Conservation (phyloP, 2,888 invertebrate species). For the Cephus pygmeus region DNA sequence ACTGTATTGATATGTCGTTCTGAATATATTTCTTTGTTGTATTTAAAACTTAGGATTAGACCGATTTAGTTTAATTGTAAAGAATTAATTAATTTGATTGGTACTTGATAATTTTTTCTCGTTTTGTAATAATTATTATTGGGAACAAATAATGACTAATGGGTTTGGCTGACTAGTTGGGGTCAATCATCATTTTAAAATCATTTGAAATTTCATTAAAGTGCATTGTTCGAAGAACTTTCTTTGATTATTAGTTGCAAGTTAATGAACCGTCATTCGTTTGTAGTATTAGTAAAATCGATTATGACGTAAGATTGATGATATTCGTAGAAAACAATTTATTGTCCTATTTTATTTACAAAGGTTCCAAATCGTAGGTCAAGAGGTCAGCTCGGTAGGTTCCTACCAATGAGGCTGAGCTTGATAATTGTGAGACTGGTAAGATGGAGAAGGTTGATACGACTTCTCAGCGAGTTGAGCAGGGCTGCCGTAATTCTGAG, state of each 20-base stretch:
- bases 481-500: constrained; percentile 33
- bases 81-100: not conserved
- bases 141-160: not conserved
- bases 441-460: constrained; percentile 43
- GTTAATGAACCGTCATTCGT: not conserved
- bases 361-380: constrained; percentile 15
- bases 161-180: not conserved
- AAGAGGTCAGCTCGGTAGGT: constrained; percentile 37
- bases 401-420: constrained; percentile 46
- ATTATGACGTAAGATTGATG: not conserved
- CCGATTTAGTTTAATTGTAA: not conserved
- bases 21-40: not conserved
- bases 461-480: constrained; percentile 32
- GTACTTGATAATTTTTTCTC: not conserved
- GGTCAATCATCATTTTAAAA: not conserved
- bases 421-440: constrained; percentile 53
- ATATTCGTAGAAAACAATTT: constrained; percentile 47
- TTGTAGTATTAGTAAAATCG: not conserved
- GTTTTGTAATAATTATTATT: not conserved
- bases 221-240: not conserved
- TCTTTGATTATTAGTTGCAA: not conserved
- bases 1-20: not conserved
- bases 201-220: not conserved
- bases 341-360: constrained; percentile 65
- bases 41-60: not conserved